Conservation (phyloP, 2,797 vertebrate species). For the Poeciliopsis turneri region DNA sequence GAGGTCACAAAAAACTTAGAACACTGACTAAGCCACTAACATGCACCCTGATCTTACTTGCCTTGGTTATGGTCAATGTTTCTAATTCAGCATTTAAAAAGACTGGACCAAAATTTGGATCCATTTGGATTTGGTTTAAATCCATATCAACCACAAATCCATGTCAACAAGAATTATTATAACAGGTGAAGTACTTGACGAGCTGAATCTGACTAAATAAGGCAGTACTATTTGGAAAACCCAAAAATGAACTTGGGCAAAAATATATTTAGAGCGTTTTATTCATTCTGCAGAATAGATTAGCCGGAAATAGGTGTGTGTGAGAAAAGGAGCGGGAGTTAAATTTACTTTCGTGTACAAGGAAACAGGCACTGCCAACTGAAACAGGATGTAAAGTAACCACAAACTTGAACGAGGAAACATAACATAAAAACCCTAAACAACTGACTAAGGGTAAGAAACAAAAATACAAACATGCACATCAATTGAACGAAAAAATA, state of each 20-base stretch:
- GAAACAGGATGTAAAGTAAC: constrained; percentile 8
- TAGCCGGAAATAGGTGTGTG: background rate
- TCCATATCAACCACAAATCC: background rate
- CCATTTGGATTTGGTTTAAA: too few relatives aligned
- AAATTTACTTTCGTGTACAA: background rate
- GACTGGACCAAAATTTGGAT: background rate
- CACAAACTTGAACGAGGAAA: background rate
- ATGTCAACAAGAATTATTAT: background rate
- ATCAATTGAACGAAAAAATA: background rate
- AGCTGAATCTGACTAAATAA: background rate
- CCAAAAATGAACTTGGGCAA: background rate
- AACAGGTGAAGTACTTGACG: background rate
- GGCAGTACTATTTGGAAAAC: background rate
- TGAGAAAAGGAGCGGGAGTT: background rate
- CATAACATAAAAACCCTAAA: background rate
- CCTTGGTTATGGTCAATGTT: too few relatives aligned
- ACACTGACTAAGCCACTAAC: too few relatives aligned
- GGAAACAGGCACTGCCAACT: background rate
- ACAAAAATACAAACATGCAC: background rate
- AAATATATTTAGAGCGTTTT: background rate
- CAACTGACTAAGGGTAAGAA: background rate
- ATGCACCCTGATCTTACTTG: too few relatives aligned
- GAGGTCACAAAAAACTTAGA: too few relatives aligned
- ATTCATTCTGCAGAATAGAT: background rate
- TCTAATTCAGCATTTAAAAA: too few relatives aligned